Base-by-base conservation (phyloP, 1,140 invertebrate genomes). In the Steinernema khuongi region DNA sequence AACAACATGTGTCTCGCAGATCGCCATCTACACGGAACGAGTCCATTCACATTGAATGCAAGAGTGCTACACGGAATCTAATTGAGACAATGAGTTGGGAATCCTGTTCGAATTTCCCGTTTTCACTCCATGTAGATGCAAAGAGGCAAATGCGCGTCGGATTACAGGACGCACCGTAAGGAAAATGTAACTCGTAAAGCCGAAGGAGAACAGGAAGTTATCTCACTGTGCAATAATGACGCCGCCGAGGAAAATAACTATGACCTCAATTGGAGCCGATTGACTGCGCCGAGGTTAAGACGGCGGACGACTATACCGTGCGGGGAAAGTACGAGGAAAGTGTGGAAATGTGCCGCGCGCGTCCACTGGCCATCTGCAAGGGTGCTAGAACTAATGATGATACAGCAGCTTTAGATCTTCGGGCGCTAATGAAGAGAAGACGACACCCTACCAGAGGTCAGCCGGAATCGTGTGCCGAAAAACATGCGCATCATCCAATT, bases 401-500 rank as follows among this genome's bases (percentile, higher is more conserved):
- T 11, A 60, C 36, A 41, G 7, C 11, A 11, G 50, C 22, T 26
- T 60, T 11, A 60, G 50, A 60, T 60, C 11, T 26, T 60, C 11
- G 22, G 19, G 50, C 50, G 11, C 19, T 60, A 60, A 60, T 60
- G 50, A 60, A 60, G 50, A n/a, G 50, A 60, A 26, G 11, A 26
- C 22, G 50, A 26, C 50, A 60, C 22, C 11, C 50, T n/a, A 4
- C 2, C 50, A 60, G 50, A 60, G 50, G 50, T 60, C 50, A 60
- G 19, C 50, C 50, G 50, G 50, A 60, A 60, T 60, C 50, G 50
- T 26, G 7, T 4, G 4, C 19, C 50, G 11, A 60, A 60, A 60
- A 60, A 60, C 50, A 60, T 17, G 11, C 50, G 50, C 50, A 7
- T 60, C 50, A 60, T 60, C 50, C 50, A 60, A 60, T 60, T 60